Evolutionary conservation across 2,113 vertebrate genomes (phyloP), one percentile per base, ranked within the genome.

Genomic region (Syngnathus typhle): DNA sequence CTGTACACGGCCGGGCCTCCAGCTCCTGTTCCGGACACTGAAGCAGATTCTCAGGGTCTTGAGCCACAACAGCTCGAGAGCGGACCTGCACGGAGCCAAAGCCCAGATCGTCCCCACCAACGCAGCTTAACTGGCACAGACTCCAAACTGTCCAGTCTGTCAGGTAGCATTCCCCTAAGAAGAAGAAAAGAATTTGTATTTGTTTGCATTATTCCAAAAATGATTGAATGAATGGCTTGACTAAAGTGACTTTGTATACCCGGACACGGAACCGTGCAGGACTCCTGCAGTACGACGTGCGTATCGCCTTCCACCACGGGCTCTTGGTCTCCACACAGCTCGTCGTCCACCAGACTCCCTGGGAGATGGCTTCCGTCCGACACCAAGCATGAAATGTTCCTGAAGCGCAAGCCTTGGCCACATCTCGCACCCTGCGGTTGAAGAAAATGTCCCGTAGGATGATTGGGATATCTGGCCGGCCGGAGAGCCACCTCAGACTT

Each of bases 101-200:
- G 41, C 95, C 94, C 0, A 98, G 88, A 83, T 98, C 95, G 12
- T 94, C 93, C 1, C 94, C 93, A 0, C 92, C 92, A 37, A 96
- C 90, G 69, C 97, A 99, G 84, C 93, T 98, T 19, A 95, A 79
- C 82, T 98, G 96, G 78, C 97, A 98, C 0, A 89, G 85, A 79
- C 96, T 96, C 97, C 97, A 99, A 0, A 84, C 80, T 7, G 95
- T 95, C 97, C 97, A 99, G 21, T 98, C 95, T 11, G 93, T 94
- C 88, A 99, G 87, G 77, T 98, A 98, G 85, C 97, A 99, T 81
- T 98, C 96, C 1, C 96, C 96, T 38, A 39, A 19, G 7, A 59
- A 51, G 19, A 7, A 51, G 19, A 51, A 5, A 54, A 27, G 6
- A 21, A 6, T 58, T 37, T 18, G 7, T 38, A 60, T 60, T n/a